Evolutionary conservation across 2,888 invertebrate genomes (phyloP).

Genomic region (Conops quadrifasciatus): DNA sequence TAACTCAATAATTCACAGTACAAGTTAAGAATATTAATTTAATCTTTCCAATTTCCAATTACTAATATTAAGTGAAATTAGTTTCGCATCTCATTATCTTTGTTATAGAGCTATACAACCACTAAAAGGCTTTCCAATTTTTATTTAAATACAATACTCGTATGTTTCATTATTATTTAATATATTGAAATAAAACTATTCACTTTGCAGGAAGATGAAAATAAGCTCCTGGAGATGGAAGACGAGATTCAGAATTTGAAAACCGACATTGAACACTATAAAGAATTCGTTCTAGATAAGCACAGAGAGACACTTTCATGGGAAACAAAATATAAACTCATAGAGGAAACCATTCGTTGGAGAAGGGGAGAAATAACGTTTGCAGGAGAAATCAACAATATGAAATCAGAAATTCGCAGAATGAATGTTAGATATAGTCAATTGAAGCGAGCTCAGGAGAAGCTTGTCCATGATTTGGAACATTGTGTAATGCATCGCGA

Average conservation of each 20-base stretch:
- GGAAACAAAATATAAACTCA: slow-evolving; percentile 81
- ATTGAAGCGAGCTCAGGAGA: slow-evolving; percentile 61
- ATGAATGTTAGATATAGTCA: slow-evolving; percentile 74
- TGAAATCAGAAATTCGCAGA: slow-evolving; percentile 83
- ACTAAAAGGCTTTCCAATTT: too few species aligned
- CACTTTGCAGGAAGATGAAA: slow-evolving; percentile 71
- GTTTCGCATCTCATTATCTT: too few species aligned
- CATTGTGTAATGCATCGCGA: slow-evolving; percentile 73
- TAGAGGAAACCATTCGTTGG: slow-evolving; percentile 75
- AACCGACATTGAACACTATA: slow-evolving; percentile 70
- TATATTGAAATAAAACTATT: not conserved
- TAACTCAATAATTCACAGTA: too few species aligned
- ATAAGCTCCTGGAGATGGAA: slow-evolving; percentile 73
- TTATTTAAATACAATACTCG: too few species aligned
- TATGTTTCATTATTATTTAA: too few species aligned
- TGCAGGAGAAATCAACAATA: slow-evolving; percentile 77
- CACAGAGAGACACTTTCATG: slow-evolving; percentile 78
- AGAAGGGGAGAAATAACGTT: slow-evolving; percentile 73
- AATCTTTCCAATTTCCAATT: too few species aligned
- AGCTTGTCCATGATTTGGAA: slow-evolving; percentile 71
- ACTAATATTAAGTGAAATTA: too few species aligned
- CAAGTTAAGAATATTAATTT: too few species aligned
- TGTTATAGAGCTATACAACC: too few species aligned
- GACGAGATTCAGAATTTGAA: slow-evolving; percentile 74
- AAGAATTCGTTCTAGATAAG: slow-evolving; percentile 70